A percentile compares a stretch with the other conserved stretches of the same genome.
phyloP scores from a whole-genome alignment of 2,797 vertebrate species.

The Gouania willdenowi region DNA sequence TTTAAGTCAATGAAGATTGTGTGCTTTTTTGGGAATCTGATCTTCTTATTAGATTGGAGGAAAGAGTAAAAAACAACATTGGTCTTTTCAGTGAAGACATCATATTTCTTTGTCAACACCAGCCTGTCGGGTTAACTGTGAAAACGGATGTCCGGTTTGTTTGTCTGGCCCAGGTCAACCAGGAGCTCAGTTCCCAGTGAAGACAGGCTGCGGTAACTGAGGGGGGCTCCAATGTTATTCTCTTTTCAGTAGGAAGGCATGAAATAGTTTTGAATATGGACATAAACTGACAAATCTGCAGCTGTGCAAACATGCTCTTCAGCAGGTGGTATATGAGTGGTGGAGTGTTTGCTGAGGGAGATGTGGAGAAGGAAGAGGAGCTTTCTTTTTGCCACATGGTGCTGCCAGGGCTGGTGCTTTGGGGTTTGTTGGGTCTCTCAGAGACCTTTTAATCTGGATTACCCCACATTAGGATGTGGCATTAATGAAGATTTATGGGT shows the following conservation, averaged over 20 bases:
- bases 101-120: constrained; percentile 57
- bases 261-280: constrained; percentile 30
- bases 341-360: constrained; percentile 5
- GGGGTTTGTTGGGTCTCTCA: constrained; percentile 27
- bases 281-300: constrained; percentile 45
- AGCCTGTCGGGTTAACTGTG: constrained; percentile 22
- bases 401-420: constrained; percentile 17
- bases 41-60: constrained; percentile 25
- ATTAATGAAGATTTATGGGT: too few relatives aligned
- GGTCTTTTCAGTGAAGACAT: constrained; percentile 18
- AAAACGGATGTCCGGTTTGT: constrained; percentile 42
- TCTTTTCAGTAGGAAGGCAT: constrained; percentile 32
- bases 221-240: constrained; percentile 51
- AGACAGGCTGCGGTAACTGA: constrained; percentile 26
- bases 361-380: constrained; percentile 2
- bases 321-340: constrained; percentile 34
- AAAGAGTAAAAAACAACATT: constrained; percentile 4
- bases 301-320: constrained; percentile 66
- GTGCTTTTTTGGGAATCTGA: constrained; percentile 46
- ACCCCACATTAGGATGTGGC: not conserved
- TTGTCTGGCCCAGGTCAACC: constrained; percentile 31
- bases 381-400: constrained; percentile 29
- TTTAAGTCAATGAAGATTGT: constrained; percentile 30
- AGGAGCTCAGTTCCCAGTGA: constrained; percentile 18
- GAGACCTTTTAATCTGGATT: constrained; percentile 35